Evolutionary conservation across 2,797 vertebrate genomes (phyloP), one percentile per base, ranked within the genome.

Genomic region (Sebastes baramenuke): DNA sequence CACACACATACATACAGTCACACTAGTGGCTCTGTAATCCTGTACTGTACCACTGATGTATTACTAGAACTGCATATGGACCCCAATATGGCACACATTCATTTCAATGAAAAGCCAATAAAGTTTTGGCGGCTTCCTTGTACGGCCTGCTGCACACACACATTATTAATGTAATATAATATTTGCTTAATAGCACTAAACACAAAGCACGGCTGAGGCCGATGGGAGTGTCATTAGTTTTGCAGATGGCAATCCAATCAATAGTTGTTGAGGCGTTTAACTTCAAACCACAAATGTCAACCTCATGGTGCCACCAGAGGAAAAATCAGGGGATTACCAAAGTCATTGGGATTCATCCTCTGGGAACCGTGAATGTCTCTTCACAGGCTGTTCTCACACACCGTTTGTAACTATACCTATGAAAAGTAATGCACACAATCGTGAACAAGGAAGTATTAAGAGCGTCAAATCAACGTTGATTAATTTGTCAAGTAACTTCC

Each of bases 341-440:
- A 55, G 6, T 65, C 29, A 8, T 4, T 7, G 24, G 24, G 34
- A 59, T 25, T 49, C 46, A 24, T 56, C 13, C 56, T 67, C 16
- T 66, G 49, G 12, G 27, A 46, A 16, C 42, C 42, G 13, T 38
- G 36, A 38, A 38, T 38, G 6, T 46, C 14, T 46, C 14, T 46
- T 46, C 14, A 46, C 42, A 46, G 42, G 14, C 38, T 42, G 38
- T 42, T 42, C 14, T 42, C 38, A 0, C 38, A 42, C 38, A 42
- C 14, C 12, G 12, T 12, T 13, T 0, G 2, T 0, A 42, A 42
- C 36, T 38, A 38, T 38, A 38, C 12, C 14, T 16, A 42, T 0
- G 14, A 42, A 42, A 42, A 42, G 14, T 1, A 0, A 42, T 42
- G 13, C 38, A 42, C 38, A 42, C 0, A 42, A 38, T 0, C 36